These are phyloP conservation scores for Brachyhypopomus gauderio DNA, from an alignment of 2,113 vertebrate genomes.

Conservation along the genomic window DNA sequence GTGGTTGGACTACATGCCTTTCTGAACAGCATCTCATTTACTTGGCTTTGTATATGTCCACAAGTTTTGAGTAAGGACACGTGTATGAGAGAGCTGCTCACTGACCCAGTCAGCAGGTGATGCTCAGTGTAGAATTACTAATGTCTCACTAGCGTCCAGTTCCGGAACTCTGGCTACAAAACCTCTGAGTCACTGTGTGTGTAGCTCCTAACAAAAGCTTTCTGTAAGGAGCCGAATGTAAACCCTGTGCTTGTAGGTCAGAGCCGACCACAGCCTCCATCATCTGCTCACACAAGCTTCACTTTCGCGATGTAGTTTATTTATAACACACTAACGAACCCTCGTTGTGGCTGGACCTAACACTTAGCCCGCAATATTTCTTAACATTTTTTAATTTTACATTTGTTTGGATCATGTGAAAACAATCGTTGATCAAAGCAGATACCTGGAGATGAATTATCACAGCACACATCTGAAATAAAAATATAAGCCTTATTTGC, in stretches of 20 bases:
- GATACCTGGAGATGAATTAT: no score
- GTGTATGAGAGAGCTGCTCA: not conserved
- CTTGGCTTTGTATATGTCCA: not conserved
- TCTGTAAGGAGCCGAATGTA: not conserved
- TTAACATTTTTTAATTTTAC: no score
- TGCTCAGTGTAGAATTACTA: not conserved
- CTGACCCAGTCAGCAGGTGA: not conserved
- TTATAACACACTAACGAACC: no score
- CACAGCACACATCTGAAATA: no score
- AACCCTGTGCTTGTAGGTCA: no score
- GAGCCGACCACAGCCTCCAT: not conserved
- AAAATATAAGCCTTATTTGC: no score
- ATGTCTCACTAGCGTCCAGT: not conserved
- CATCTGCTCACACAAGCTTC: not conserved
- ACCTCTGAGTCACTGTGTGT: not conserved
- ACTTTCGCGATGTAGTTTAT: no score
- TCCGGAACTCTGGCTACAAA: not conserved
- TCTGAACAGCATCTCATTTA: not conserved
- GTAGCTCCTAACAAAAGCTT: not conserved
- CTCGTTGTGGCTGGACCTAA: no score
- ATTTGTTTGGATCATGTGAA: no score
- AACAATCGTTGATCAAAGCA: no score
- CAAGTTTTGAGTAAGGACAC: constrained; percentile 1
- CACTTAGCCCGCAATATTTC: no score
- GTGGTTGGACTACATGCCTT: not conserved